Percentiles rank a stretch among this genome's conserved stretches.
Evolutionary conservation across 53 echinoderm and acorn worm species (phyloP).

Genomic region (Actinopyga echinites): DNA sequence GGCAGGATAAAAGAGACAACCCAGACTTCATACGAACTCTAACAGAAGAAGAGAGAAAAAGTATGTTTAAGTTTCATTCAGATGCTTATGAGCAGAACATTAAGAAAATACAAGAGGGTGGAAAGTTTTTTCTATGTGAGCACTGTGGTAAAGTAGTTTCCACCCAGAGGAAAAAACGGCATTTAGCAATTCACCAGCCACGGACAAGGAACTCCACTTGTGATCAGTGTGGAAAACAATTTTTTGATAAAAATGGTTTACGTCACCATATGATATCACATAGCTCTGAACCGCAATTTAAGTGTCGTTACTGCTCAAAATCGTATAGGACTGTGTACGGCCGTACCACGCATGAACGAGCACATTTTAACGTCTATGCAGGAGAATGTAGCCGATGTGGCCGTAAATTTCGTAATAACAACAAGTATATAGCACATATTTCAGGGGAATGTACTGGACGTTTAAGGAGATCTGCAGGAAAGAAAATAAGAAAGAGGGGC

Average conservation of each 20-base stretch:
- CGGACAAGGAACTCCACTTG: background rate
- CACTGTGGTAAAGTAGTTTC: conserved; percentile 18
- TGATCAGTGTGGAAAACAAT: conserved; percentile 20
- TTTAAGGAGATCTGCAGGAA: too few relatives aligned
- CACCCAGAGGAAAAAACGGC: background rate
- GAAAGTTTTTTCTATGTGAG: conserved; percentile 22
- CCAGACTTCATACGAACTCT: conserved; percentile 4
- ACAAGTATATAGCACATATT: too few relatives aligned
- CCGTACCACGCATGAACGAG: conserved; percentile 14
- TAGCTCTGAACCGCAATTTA: background rate
- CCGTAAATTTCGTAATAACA: background rate
- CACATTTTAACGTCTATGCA: background rate
- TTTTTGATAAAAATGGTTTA: background rate
- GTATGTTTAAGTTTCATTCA: conserved; percentile 1
- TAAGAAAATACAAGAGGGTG: background rate
- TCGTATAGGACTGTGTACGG: conserved; percentile 22
- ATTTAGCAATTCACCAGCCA: conserved; percentile 11
- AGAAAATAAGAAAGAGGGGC: too few relatives aligned
- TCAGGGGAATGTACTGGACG: too few relatives aligned
- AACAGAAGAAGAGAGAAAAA: conserved; percentile 23
- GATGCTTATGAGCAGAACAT: background rate
- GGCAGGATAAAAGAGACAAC: background rate
- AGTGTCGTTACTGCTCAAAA: conserved; percentile 19
- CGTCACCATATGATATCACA: conserved; percentile 7
- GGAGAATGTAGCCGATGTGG: background rate